Conservation (phyloP, 2,797 vertebrate species). For the Lithobates sylvaticus region DNA sequence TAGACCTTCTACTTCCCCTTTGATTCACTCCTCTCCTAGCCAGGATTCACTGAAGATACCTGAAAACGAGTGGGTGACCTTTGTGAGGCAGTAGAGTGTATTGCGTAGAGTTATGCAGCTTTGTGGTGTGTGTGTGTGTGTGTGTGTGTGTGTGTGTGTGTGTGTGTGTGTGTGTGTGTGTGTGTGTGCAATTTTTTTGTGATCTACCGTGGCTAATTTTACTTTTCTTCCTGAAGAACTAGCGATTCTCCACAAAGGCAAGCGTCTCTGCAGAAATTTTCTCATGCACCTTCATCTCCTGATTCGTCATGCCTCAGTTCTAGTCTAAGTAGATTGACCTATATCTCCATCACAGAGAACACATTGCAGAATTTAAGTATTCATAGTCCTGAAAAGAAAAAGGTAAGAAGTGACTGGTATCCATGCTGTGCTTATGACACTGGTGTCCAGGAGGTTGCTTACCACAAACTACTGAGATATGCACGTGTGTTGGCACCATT, state of each 20-base stretch:
- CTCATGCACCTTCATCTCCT: conserved; percentile 67
- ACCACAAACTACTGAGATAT: too few relatives aligned
- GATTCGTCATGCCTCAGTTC: conserved; percentile 79
- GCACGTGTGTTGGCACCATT: too few relatives aligned
- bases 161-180: too few relatives aligned
- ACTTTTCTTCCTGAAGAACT: conserved; percentile 36
- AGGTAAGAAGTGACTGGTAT: conserved; percentile 74
- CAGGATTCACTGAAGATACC: conserved; percentile 79
- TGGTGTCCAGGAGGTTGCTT: too few relatives aligned
- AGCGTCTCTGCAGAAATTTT: conserved; percentile 64
- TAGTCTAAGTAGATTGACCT: conserved; percentile 88
- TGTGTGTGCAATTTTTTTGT: too few relatives aligned
- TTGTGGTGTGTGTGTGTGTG: too few relatives aligned
- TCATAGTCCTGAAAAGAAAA: conserved; percentile 70
- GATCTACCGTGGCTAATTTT: too few relatives aligned
- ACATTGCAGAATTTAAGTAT: conserved; percentile 66
- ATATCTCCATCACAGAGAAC: conserved; percentile 84
- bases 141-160: too few relatives aligned
- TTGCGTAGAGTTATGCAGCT: too few relatives aligned
- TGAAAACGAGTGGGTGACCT: conserved; percentile 69
- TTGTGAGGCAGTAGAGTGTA: too few relatives aligned
- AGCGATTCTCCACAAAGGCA: conserved; percentile 67
- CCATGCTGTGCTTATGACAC: too few relatives aligned
- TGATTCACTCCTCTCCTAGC: conserved; percentile 95
- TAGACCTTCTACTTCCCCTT: conserved; percentile 90